These are phyloP conservation scores for Fissipunctia ypsillon DNA, from an alignment of 2,888 invertebrate genomes.

Conservation along the genomic window DNA sequence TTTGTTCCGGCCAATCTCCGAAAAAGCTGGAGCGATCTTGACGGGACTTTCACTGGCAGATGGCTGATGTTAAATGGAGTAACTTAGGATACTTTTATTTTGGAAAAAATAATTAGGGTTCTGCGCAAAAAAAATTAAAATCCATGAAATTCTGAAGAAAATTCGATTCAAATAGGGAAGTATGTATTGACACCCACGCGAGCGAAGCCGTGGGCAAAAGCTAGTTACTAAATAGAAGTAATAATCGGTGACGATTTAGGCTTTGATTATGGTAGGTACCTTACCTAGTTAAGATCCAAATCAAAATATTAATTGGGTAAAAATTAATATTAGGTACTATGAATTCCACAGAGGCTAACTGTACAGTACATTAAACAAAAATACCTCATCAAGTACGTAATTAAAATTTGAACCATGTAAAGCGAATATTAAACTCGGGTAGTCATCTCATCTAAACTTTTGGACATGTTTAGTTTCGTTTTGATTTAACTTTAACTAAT, in stretches of 20 bases:
- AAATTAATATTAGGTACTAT: background rate
- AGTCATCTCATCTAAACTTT: constrained; percentile 40
- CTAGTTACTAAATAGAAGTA: background rate
- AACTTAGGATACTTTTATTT: too few species aligned
- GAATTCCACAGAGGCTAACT: constrained; percentile 16
- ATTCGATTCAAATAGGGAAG: too few species aligned
- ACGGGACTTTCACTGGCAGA: too few species aligned
- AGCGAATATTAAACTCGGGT: constrained; percentile 14
- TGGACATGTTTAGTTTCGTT: background rate
- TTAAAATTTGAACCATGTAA: constrained; percentile 13
- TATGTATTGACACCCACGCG: too few species aligned
- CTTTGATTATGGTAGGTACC: background rate
- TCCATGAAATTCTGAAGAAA: too few species aligned
- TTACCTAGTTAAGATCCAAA: constrained; percentile 5
- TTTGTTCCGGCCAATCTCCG: too few species aligned
- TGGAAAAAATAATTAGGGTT: too few species aligned
- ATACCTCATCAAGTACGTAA: constrained; percentile 6
- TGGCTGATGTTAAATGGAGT: too few species aligned
- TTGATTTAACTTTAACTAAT: constrained; percentile 3
- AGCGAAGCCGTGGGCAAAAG: too few species aligned
- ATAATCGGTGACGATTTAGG: background rate
- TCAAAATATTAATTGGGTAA: constrained; percentile 23
- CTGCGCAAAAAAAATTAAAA: too few species aligned
- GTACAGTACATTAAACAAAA: constrained; percentile 8
- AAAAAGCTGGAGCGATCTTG: too few species aligned